Conservation (phyloP, 2,797 vertebrate genomes). For the Gastrophryne carolinensis region DNA sequence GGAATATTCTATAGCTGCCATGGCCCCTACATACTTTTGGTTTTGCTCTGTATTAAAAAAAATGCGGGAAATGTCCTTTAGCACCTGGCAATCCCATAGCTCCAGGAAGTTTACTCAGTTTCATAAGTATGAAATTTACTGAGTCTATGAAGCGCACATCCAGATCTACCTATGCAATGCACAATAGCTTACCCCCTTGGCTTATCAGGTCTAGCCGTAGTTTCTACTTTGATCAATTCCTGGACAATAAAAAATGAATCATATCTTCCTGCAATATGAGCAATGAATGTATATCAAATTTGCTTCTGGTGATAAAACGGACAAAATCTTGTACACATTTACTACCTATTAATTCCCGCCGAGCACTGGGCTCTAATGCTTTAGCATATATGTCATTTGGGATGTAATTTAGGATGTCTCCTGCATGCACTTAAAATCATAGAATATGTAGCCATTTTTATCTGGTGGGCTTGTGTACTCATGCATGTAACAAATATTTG, state of each 20-base stretch:
- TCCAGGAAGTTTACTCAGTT: background rate
- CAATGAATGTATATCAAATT: background rate
- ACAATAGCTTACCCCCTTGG: background rate
- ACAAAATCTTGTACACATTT: background rate
- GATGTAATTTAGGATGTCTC: background rate
- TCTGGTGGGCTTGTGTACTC: background rate
- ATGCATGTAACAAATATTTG: background rate
- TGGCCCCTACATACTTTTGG: no score
- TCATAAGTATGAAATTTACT: background rate
- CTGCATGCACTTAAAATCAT: constrained; percentile 7
- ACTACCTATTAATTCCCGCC: background rate
- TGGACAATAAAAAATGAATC: background rate
- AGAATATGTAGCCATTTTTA: background rate
- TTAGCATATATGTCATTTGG: background rate
- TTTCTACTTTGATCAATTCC: background rate
- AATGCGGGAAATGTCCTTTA: background rate
- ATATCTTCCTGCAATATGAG: background rate
- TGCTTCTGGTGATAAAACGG: background rate
- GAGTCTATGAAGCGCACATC: constrained; percentile 2
- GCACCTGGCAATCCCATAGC: background rate
- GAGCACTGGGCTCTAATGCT: background rate
- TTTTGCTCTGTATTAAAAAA: background rate
- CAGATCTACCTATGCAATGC: background rate
- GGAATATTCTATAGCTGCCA: no score
- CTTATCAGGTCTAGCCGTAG: background rate